Base-by-base conservation (phyloP, 2,113 vertebrate species). In the Melanostigma gelatinosum region DNA sequence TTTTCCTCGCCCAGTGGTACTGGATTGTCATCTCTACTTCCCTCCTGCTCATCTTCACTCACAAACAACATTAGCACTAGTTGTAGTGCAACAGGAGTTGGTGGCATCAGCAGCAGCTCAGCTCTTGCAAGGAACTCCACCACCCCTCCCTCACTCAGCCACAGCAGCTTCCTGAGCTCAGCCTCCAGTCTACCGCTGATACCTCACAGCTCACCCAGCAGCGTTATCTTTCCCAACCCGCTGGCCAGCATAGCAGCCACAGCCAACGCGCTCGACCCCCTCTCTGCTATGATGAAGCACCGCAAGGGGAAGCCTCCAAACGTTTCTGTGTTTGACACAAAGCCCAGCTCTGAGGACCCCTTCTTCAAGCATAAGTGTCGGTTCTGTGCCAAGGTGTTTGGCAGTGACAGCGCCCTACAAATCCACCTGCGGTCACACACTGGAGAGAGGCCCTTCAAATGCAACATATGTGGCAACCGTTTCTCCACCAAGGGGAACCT, bases 321-420 rank as follows among this genome's bases (percentile, higher is more conserved):
- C 11, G 97, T 99, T 88, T 98, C 98, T 2, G 97, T 98, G 84
- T 98, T 99, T 83, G 98, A 99, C 91, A 97, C 97, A 68, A 99
- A 99, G 95, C 96, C 97, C 72, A 97, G 95, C 79, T 96, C 97
- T 0, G 98, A 99, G 91, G 98, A 99, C 92, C 97, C 98, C n/a
- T 99, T 99, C 93, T 99, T 99, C 89, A 99, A 99, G 91, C 98
- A 99, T 88, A 99, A 99, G 93, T 99, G 98, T 91, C 95, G 98
- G 63, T 99, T 99, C 94, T 99, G 98, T 93, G 98, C 98, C 94
- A 99, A 99, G 95, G 98, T 99, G 87, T 99, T 99, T 88, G 98
- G 98, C 90, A 99, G 98, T 80, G 98, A 99, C 93, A 99, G 98
- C 4, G 98, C 98, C 77, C 94, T 99, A 88, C 98, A 99, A 92